phyloP scores from a whole-genome alignment of 2,888 invertebrate genomes.

The Argyra leucocephala region DNA sequence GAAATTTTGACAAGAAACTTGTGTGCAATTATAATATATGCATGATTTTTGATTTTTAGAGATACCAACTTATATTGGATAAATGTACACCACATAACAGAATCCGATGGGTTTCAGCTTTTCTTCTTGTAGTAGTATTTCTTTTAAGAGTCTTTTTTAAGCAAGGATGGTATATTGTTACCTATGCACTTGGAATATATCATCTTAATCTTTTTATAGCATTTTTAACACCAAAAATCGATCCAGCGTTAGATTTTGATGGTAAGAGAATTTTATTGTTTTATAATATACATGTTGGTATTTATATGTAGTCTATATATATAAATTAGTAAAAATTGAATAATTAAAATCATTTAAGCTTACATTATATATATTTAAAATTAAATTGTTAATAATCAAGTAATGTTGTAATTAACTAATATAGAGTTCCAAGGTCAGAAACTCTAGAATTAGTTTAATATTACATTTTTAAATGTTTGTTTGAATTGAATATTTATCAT shows the following conservation, averaged over 20 bases:
- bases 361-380: too few species aligned
- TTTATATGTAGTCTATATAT: too few species aligned
- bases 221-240: constrained; percentile 98
- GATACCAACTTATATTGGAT: constrained; percentile 75
- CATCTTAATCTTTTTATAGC: constrained; percentile 98
- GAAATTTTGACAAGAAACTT: neutral
- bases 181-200: constrained; percentile 98
- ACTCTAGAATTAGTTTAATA: too few species aligned
- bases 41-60: constrained; percentile 26
- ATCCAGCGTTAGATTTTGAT: constrained; percentile 91
- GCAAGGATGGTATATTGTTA: constrained; percentile 99
- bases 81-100: constrained; percentile 74
- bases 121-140: constrained; percentile 61
- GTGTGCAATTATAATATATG: neutral
- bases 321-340: constrained; percentile 11
- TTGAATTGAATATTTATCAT: too few species aligned
- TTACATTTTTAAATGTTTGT: too few species aligned
- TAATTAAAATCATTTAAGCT: too few species aligned
- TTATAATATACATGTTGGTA: too few species aligned
- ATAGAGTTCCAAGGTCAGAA: too few species aligned
- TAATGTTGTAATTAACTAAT: too few species aligned
- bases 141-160: constrained; percentile 69
- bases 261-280: constrained; percentile 50
- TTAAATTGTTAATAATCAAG: constrained; percentile 20
- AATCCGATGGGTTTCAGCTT: constrained; percentile 70